Percentiles rank a stretch among this genome's conserved stretches.
Evolutionary conservation across 2,113 vertebrate species (phyloP).

Genomic region (Gavialis gangeticus): DNA sequence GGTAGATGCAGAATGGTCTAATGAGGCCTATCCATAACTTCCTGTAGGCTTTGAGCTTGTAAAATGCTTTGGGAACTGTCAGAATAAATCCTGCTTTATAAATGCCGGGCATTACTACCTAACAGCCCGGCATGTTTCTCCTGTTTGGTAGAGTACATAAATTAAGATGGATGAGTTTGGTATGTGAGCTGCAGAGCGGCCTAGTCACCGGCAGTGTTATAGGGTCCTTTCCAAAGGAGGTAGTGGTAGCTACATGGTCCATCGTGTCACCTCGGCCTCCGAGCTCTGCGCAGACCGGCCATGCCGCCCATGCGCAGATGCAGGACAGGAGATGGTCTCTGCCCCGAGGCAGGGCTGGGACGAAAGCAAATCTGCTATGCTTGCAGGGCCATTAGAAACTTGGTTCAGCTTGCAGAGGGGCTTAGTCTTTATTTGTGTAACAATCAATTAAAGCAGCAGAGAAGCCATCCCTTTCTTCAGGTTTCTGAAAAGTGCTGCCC

Average conservation of each 20-base stretch:
- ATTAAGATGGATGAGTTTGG: neutral
- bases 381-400: rapidly evolving
- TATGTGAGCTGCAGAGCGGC: neutral
- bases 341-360: neutral
- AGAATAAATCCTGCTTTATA: neutral
- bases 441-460: conserved; percentile 60
- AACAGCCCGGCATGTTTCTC: rapidly evolving
- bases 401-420: neutral
- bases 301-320: too few species aligned
- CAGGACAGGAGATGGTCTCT: neutral
- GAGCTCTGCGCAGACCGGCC: rapidly evolving
- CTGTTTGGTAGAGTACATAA: neutral
- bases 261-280: neutral
- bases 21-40: neutral
- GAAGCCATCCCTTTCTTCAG: neutral
- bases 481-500: neutral
- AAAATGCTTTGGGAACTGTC: neutral
- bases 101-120: neutral
- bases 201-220: neutral
- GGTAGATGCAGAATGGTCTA: neutral
- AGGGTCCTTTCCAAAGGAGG: neutral
- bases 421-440: neutral
- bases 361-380: neutral
- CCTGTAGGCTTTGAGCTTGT: neutral
- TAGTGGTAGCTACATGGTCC: neutral